Base-by-base conservation (phyloP, 2,888 invertebrate species). In the Tortrix viridana region DNA sequence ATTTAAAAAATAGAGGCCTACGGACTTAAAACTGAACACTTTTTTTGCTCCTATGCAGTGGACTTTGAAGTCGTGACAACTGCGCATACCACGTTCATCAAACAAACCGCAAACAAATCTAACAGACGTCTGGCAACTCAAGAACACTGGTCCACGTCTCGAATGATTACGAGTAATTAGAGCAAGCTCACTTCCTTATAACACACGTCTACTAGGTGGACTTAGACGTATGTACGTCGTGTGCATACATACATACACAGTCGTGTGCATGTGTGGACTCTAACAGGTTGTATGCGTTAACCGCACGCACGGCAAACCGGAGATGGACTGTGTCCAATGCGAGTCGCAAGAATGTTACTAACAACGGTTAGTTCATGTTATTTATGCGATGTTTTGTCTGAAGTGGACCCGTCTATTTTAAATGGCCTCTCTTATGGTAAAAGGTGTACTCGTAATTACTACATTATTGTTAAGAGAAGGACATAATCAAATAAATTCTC, bases 271-370 rank as follows among this genome's bases (percentile, higher is more conserved):
- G 19, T 19, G 57, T 26, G 16, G n/a, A 44, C 58, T 43, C 41
- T 49, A 61, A 62, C 61, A 62, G 50, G 55, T 63, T 66, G 53
- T 53, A 26, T 50, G 53, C 49, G 43, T 52, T 52, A 54, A 58
- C 56, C 52, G 48, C 60, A 58, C 41, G 46, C 47, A 49, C 56
- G 57, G 48, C 48, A 44, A 64, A 64, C 63, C 63, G 66, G 56
- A 64, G 66, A 64, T 64, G 60, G 60, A 32, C 43, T 43, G 60
- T 44, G 60, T 48, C 56, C 46, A 52, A 53, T 22, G 43, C 48
- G 60, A 22, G 18, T 19, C 46, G 44, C 57, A 60, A 62, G 38
- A 50, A 26, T 22, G 18, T 53, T 52, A 46, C 54, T 58, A 60
- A 59, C 38, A 55, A 65, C 47, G 41, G 50, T 50, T 54, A 46